Evolutionary conservation across 2,888 invertebrate genomes (phyloP).

Genomic region (Lymantria dispar): DNA sequence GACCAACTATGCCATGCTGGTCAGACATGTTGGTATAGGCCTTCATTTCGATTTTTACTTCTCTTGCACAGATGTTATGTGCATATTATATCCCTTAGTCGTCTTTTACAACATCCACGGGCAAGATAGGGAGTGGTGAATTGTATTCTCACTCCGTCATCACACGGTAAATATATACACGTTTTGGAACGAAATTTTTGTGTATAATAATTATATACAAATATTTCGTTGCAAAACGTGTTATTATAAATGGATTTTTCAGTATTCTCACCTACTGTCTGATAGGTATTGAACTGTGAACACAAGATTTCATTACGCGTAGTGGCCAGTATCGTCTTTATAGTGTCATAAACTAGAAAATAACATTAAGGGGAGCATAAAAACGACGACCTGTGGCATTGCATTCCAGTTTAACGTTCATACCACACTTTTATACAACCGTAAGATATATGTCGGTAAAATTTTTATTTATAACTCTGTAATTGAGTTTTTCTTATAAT

Average conservation of each 20-base stretch:
- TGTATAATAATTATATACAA: too few relatives aligned
- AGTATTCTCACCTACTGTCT: not conserved
- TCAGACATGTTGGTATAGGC: too few relatives aligned
- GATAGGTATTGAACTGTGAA: conserved; percentile 73
- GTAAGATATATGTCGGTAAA: conserved; percentile 36
- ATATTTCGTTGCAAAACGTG: not conserved
- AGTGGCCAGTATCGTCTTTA: conserved; percentile 80
- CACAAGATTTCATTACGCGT: conserved; percentile 81
- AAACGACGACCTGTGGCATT: conserved; percentile 79
- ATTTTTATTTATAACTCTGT: conserved; percentile 25
- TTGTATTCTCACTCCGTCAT: too few relatives aligned
- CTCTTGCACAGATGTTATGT: too few relatives aligned
- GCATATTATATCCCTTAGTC: too few relatives aligned
- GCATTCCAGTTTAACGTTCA: conserved; percentile 61
- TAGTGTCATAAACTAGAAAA: conserved; percentile 79
- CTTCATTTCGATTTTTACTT: too few relatives aligned
- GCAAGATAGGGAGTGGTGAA: too few relatives aligned
- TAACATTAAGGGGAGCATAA: conserved; percentile 77
- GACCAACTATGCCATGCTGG: too few relatives aligned
- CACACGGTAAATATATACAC: too few relatives aligned
- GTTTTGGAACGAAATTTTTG: too few relatives aligned
- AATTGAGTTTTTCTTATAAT: not conserved
- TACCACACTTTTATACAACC: conserved; percentile 50
- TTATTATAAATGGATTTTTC: not conserved
- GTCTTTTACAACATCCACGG: too few relatives aligned